phyloP scores from a whole-genome alignment of 1,140 invertebrate species.

The Pseudomyrmex flavicornis region DNA sequence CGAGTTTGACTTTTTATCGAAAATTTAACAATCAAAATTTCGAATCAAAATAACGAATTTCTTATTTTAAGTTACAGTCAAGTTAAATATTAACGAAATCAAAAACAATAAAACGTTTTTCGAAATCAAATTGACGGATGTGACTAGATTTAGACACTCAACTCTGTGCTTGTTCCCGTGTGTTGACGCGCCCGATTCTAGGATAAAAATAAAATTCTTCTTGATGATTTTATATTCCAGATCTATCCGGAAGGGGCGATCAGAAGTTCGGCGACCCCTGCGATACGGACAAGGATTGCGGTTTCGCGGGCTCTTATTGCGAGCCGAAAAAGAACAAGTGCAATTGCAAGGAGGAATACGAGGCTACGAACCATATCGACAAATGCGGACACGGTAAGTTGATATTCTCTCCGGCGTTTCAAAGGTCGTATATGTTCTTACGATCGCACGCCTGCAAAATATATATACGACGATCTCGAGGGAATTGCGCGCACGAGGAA shows the following conservation, averaged over 20 bases:
- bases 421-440: not conserved
- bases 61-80: too few relatives aligned
- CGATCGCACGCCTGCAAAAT: not conserved
- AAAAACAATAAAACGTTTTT: too few relatives aligned
- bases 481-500: not conserved
- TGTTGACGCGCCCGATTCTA: not conserved
- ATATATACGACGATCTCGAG: not conserved
- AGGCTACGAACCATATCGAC: conserved; percentile 92
- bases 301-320: conserved; percentile 90
- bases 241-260: conserved; percentile 83
- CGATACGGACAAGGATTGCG: conserved; percentile 88
- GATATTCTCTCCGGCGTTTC: conserved; percentile 36
- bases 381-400: conserved; percentile 93
- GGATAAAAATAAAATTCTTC: conserved; percentile 1
- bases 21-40: too few relatives aligned
- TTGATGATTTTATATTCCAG: conserved; percentile 73
- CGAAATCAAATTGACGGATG: not conserved
- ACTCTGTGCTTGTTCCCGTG: too few relatives aligned
- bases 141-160: too few relatives aligned
- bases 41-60: too few relatives aligned
- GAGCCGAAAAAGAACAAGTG: conserved; percentile 89
- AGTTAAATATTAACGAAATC: too few relatives aligned
- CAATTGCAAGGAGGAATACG: conserved; percentile 89
- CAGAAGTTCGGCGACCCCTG: conserved; percentile 91
- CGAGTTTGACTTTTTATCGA: too few relatives aligned